Conservation (phyloP, 2,888 invertebrate genomes). For the Sycophila texana region DNA sequence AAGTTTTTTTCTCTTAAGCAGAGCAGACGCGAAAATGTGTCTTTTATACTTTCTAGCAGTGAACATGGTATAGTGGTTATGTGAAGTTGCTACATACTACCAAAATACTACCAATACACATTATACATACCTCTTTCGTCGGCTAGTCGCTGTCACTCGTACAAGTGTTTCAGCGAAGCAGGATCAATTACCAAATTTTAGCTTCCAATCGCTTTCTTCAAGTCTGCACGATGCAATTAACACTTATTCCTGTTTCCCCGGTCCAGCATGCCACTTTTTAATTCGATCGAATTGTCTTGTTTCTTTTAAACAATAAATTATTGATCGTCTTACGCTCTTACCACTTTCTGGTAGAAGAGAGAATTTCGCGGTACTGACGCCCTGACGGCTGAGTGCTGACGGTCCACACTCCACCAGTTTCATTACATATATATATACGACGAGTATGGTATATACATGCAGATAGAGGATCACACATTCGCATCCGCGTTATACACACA, state of each 20-base stretch:
- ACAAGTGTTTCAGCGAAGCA: background rate
- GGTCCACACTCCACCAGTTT: slow-evolving; percentile 3
- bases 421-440: background rate
- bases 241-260: background rate
- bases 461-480: too few relatives aligned
- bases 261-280: background rate
- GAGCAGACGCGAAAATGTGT: too few relatives aligned
- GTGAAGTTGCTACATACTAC: background rate
- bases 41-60: background rate
- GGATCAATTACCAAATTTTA: too few relatives aligned
- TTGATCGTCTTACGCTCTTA: slow-evolving; percentile 37
- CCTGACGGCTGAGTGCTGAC: slow-evolving; percentile 20
- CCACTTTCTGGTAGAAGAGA: slow-evolving; percentile 12
- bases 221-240: too few relatives aligned
- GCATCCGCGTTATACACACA: too few relatives aligned
- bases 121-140: slow-evolving; percentile 39
- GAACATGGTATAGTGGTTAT: background rate
- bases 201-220: too few relatives aligned
- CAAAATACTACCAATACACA: background rate
- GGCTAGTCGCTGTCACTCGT: slow-evolving; percentile 42
- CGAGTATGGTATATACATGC: too few relatives aligned
- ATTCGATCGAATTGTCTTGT: background rate
- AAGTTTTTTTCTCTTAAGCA: too few relatives aligned
- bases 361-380: slow-evolving; percentile 45
- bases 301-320: slow-evolving; percentile 48